phyloP scores from a whole-genome alignment of 2,797 vertebrate genomes.

The Chiloscyllium punctatum region DNA sequence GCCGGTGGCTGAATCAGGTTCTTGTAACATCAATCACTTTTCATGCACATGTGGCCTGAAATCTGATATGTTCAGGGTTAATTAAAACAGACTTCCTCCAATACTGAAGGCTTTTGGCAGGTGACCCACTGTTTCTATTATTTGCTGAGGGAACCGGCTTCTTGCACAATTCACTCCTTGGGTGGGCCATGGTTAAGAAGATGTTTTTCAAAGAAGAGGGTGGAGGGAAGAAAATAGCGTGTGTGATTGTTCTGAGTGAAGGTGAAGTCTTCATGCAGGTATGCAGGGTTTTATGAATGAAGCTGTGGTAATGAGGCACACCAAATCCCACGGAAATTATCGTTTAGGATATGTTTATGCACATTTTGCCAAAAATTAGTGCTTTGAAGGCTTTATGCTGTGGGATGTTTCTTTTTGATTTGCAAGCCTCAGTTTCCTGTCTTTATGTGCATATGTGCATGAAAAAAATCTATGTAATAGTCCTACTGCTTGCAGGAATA shows the following conservation, averaged over 20 bases:
- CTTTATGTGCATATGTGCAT: not conserved
- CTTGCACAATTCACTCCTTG: not conserved
- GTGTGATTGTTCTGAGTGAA: not conserved
- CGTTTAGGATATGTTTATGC: not conserved
- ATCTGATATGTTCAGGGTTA: not conserved
- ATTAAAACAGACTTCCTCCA: not conserved
- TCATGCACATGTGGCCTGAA: not conserved
- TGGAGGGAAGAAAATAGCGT: not conserved
- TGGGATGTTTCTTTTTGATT: not conserved
- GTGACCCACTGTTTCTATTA: not conserved
- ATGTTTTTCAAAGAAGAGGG: not conserved
- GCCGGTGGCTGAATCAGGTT: not conserved
- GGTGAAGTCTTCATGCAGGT: not conserved
- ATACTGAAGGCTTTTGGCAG: not conserved
- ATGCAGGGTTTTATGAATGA: not conserved
- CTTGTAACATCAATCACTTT: not conserved
- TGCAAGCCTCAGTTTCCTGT: not conserved
- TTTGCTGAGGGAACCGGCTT: not conserved
- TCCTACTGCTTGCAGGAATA: not conserved
- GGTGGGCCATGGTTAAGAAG: not conserved
- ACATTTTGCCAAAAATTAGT: not conserved
- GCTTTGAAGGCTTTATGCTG: not conserved
- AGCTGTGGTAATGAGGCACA: not conserved
- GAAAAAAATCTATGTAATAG: not conserved
- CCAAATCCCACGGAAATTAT: not conserved